Percentiles rank a stretch among this genome's conserved stretches.
phyloP scores from a whole-genome alignment of 1,140 invertebrate genomes.

The Onthophagus taurus region DNA sequence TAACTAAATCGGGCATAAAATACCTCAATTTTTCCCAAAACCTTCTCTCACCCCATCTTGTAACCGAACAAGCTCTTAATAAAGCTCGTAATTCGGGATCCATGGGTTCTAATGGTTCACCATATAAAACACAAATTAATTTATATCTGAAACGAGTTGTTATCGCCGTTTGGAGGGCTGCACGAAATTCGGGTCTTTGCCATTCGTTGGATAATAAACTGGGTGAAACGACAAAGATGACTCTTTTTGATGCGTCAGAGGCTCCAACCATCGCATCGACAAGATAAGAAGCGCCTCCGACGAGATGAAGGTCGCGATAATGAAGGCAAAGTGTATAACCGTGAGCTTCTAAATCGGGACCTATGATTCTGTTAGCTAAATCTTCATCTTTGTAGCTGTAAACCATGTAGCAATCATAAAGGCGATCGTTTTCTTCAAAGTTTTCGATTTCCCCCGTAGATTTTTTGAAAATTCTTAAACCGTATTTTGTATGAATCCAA shows the following conservation, averaged over 20 bases:
- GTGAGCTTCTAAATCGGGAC: conserved; percentile 67
- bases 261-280: conserved; percentile 67
- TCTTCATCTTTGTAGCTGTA: conserved; percentile 79
- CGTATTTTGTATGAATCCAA: conserved; percentile 65
- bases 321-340: conserved; percentile 65
- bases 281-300: conserved; percentile 51
- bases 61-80: conserved; percentile 73
- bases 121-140: conserved; percentile 59
- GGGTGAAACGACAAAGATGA: conserved; percentile 64
- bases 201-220: conserved; percentile 66
- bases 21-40: conserved; percentile 87
- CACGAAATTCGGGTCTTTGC: conserved; percentile 59
- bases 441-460: conserved; percentile 42
- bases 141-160: conserved; percentile 65
- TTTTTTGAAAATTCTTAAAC: conserved; percentile 59
- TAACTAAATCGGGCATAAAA: conserved; percentile 66
- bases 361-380: conserved; percentile 66
- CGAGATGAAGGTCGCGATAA: conserved; percentile 59
- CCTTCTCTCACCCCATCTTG: conserved; percentile 74
- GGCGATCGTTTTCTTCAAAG: conserved; percentile 57
- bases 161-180: conserved; percentile 61
- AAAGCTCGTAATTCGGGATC: conserved; percentile 76
- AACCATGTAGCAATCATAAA: conserved; percentile 81
- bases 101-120: conserved; percentile 52
- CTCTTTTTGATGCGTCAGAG: conserved; percentile 61